Percentiles rank a stretch among this genome's conserved stretches.
These are phyloP conservation scores for Penaeus chinensis DNA, from an alignment of 1,140 invertebrate genomes.

Conservation along the genomic window DNA sequence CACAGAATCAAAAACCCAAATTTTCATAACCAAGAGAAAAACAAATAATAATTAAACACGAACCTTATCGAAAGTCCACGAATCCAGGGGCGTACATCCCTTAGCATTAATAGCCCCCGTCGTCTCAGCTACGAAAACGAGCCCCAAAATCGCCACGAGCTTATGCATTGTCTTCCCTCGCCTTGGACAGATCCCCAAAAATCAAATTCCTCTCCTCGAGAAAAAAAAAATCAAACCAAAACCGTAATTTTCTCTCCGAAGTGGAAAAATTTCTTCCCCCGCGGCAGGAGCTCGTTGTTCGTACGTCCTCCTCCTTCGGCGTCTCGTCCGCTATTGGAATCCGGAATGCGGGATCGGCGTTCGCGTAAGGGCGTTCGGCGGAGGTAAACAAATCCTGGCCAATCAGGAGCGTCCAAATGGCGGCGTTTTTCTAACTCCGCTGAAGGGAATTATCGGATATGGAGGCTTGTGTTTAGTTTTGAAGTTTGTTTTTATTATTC, in stretches of 20 bases:
- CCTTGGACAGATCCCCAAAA: neutral
- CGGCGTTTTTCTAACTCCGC: constrained; percentile 5
- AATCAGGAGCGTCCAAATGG: constrained; percentile 31
- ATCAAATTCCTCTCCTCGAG: neutral
- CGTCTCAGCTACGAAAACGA: neutral
- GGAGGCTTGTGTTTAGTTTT: neutral
- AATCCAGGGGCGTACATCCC: constrained; percentile 64
- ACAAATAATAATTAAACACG: neutral
- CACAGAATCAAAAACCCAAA: too few species aligned
- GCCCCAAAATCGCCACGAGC: neutral
- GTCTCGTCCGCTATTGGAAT: neutral
- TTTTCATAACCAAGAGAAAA: neutral
- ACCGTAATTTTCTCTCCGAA: too few species aligned
- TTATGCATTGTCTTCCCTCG: too few species aligned
- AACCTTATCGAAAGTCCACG: constrained; percentile 66
- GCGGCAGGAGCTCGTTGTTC: too few species aligned
- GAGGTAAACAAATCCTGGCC: constrained; percentile 29
- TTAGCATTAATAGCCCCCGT: constrained; percentile 56
- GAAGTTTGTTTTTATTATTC: neutral
- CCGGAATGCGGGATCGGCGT: neutral
- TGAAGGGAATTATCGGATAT: neutral
- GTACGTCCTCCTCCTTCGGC: neutral
- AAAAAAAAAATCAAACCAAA: too few species aligned
- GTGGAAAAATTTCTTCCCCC: too few species aligned
- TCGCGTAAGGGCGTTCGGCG: neutral